These are phyloP conservation scores for Leucoraja ocellata DNA, from an alignment of 2,797 vertebrate genomes.

Conservation along the genomic window DNA sequence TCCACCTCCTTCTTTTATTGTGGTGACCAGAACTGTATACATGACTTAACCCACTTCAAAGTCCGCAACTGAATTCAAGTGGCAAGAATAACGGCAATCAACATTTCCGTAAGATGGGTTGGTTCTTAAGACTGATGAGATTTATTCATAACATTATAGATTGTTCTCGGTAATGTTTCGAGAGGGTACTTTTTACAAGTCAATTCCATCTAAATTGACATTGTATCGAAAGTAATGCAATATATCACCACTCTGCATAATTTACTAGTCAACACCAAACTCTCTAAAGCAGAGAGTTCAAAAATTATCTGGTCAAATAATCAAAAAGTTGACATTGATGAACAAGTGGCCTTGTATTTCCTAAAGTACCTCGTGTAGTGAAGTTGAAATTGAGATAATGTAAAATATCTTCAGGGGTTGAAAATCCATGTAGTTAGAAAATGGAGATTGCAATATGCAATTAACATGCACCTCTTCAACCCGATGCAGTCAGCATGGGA, in stretches of 20 bases:
- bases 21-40: too few relatives aligned
- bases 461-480: too few relatives aligned
- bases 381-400: constrained; percentile 14
- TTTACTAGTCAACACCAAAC: not conserved
- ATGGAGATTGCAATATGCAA: too few relatives aligned
- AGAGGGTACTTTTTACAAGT: not conserved
- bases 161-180: not conserved
- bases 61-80: not conserved
- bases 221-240: not conserved
- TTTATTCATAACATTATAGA: not conserved
- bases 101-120: not conserved
- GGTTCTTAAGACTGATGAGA: not conserved
- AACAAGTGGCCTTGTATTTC: not conserved
- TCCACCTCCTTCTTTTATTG: too few relatives aligned
- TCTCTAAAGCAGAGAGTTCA: not conserved
- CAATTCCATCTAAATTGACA: constrained; percentile 10
- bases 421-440: too few relatives aligned
- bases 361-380: not conserved
- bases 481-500: too few relatives aligned
- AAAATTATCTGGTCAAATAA: constrained; percentile 1
- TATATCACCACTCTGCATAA: constrained; percentile 1
- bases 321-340: not conserved
- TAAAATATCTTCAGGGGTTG: not conserved
- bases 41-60: not conserved
- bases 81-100: not conserved